Percentiles rank a stretch among this genome's conserved stretches.
Conservation (phyloP, 37 sponge, comb jelly and placozoan genomes). For the Sycon ciliatum region DNA sequence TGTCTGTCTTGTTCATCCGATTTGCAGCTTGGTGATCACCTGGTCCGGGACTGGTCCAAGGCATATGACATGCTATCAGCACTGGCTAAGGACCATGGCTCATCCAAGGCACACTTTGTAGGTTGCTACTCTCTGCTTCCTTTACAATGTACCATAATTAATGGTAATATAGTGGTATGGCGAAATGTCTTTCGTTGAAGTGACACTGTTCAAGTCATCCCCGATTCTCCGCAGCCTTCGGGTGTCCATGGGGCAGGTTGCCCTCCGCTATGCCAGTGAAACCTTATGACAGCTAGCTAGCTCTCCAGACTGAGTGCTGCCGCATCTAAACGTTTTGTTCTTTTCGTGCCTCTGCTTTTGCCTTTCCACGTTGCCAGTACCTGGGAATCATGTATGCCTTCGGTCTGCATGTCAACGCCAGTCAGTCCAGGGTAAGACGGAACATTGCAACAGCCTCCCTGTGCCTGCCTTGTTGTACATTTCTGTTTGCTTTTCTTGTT, state of each 20-base stretch:
- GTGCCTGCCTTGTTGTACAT: conserved; percentile 2
- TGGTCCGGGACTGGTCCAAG: conserved; percentile 53
- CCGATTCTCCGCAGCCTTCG: too few species aligned
- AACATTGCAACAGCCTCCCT: neutral
- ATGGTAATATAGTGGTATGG: too few species aligned
- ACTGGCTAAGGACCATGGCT: conserved; percentile 46
- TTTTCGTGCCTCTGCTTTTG: neutral
- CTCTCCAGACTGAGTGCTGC: too few species aligned
- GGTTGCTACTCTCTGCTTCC: neutral
- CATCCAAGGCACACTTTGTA: conserved; percentile 75
- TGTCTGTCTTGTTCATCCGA: neutral
- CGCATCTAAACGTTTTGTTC: too few species aligned
- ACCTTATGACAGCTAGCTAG: too few species aligned
- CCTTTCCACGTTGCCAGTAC: conserved; percentile 33
- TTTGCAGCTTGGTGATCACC: conserved; percentile 43
- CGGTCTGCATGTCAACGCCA: conserved; percentile 75
- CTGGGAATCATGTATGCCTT: conserved; percentile 81
- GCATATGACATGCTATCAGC: conserved; percentile 66
- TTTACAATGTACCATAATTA: too few species aligned
- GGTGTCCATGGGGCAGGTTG: too few species aligned
- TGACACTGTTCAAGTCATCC: too few species aligned
- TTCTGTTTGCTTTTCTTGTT: conserved; percentile 2
- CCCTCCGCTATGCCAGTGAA: too few species aligned
- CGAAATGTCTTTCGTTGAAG: too few species aligned
- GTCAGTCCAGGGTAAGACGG: conserved; percentile 73